phyloP scores from a whole-genome alignment of 2,888 invertebrate species.

The Dorcus parallelipipedus region DNA sequence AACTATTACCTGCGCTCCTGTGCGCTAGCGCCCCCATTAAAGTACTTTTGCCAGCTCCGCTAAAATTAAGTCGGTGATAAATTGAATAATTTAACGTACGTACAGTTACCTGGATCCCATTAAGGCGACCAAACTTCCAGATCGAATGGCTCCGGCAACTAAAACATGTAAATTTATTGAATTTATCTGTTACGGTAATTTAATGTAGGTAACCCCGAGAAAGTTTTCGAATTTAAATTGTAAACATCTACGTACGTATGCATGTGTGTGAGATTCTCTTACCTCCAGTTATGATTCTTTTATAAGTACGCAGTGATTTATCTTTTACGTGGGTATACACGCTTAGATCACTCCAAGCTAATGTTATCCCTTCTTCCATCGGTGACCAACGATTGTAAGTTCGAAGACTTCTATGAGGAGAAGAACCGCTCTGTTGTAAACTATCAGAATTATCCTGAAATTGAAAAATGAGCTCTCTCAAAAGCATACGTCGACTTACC shows the following conservation, averaged over 20 bases:
- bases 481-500: background rate
- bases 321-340: slow-evolving; percentile 58
- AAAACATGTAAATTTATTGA: slow-evolving; percentile 29
- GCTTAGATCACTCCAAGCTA: slow-evolving; percentile 77
- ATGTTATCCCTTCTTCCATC: slow-evolving; percentile 63
- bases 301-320: slow-evolving; percentile 51
- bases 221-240: too few relatives aligned
- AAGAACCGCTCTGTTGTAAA: slow-evolving; percentile 13
- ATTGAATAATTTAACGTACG: slow-evolving; percentile 5
- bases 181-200: background rate
- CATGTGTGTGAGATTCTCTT: slow-evolving; percentile 13
- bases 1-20: slow-evolving; percentile 64
- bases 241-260: background rate
- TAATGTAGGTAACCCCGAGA: too few relatives aligned
- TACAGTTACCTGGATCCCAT: slow-evolving; percentile 73
- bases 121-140: slow-evolving; percentile 77
- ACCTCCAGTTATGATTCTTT: slow-evolving; percentile 77
- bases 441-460: slow-evolving; percentile 14
- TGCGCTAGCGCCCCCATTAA: slow-evolving; percentile 80
- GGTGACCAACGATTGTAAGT: slow-evolving; percentile 57
- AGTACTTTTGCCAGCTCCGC: slow-evolving; percentile 89
- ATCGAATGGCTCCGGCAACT: slow-evolving; percentile 78
- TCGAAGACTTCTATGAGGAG: slow-evolving; percentile 26
- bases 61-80: slow-evolving; percentile 44
- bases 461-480: too few relatives aligned